Evolutionary conservation across 2,113 vertebrate genomes (phyloP).

Genomic region (Lathamus discolor): DNA sequence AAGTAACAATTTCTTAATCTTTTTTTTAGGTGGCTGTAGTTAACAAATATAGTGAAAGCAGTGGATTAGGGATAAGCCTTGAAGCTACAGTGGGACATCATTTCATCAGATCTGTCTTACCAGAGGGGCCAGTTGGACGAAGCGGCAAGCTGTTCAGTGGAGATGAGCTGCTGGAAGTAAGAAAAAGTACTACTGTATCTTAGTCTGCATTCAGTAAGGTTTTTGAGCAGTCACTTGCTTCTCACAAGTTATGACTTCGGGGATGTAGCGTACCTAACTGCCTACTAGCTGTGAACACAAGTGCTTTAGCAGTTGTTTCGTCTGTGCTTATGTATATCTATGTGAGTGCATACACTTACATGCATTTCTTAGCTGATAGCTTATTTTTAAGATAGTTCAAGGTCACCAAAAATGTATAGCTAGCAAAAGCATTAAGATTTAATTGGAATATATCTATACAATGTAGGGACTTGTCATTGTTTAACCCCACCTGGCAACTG

Average conservation of each 20-base stretch:
- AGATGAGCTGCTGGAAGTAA: conserved; percentile 94
- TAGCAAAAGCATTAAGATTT: neutral
- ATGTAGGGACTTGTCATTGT: neutral
- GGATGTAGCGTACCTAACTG: neutral
- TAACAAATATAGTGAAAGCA: conserved; percentile 92
- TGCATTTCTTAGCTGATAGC: neutral
- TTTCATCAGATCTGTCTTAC: conserved; percentile 93
- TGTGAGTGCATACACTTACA: neutral
- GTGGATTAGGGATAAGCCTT: conserved; percentile 93
- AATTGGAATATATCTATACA: neutral
- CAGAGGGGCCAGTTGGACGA: conserved; percentile 93
- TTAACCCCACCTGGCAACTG: neutral
- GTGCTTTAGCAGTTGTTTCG: neutral
- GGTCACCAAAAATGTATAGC: neutral
- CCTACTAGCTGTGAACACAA: neutral
- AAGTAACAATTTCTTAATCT: neutral
- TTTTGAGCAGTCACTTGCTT: neutral
- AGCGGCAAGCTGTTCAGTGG: conserved; percentile 90
- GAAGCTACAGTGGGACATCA: conserved; percentile 90
- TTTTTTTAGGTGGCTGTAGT: conserved; percentile 86
- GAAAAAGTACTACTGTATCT: neutral
- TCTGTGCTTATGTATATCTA: neutral
- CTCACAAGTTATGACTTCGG: neutral
- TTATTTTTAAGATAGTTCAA: neutral
- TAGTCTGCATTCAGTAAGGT: neutral